Base-by-base conservation (phyloP, 2,113 vertebrate species). In the Chinchilla lanigera region DNA sequence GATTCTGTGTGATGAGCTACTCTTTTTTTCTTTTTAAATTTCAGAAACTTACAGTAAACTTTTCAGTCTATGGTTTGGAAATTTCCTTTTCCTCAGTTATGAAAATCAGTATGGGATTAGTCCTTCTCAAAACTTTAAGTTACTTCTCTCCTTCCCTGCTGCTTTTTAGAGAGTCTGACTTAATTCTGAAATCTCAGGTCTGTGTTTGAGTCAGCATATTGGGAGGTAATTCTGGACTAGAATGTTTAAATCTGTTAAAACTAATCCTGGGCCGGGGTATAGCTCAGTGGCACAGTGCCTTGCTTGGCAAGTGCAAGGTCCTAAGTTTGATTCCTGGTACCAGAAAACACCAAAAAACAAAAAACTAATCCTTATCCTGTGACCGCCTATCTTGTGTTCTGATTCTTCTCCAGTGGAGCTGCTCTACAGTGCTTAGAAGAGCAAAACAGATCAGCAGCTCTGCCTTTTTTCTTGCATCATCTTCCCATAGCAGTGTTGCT, bases 71-170 rank as follows among this genome's bases (percentile, higher is more conserved):
- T 78, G 17, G 38, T 88, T 86, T 83, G 50, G 60, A 11, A 88
- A 77, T 93, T 96, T 96, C 69, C 20, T 58, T 96, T 96, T 91
- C 52, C 9, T 71, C 44, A 38, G 86, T 86, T 84, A 41, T 50
- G 78, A 93, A 73, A 93, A 80, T 83, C 38, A 41, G 47, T 16
- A 20, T 28, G 54, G n/a, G 10, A 44, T 86, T 91, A 82, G 38
- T 56, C 71, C n/a, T 80, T 96, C 73, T 81, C 26, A 63, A 81
- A 35, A 16, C 38, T 90, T 94, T 88, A 47, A 63, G 33, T 71
- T 71, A 81, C 78, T 90, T 95, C 8, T 60, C 3, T 93, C 16
- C 52, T 63, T 89, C 50, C n/a, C 16, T 94, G 86, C 26, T 50
- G 30, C 63, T 75, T 65, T 61, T 50, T 94, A 71, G 73, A 86